Evolutionary conservation across 2,797 vertebrate species (phyloP), one percentile per base, ranked within the genome.

Genomic region (Simalia tracyae): DNA sequence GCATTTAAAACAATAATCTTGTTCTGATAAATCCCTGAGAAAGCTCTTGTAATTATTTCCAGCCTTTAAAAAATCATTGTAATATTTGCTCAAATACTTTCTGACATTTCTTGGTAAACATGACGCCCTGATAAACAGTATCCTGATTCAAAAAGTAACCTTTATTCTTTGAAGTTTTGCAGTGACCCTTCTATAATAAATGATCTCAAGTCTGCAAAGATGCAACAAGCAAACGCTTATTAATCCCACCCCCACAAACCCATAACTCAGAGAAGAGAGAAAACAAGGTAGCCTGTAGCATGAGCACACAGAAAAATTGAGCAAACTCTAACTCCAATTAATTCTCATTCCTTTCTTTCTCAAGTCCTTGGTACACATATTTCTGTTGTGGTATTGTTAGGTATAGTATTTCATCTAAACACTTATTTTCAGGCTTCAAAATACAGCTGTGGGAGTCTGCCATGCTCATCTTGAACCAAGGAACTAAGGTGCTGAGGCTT

Each of bases 51-150:
- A 36, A 87, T 59, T 36, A n/a, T 95, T 42, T 8, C 10, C 68
- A 87, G 84, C 24, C 2, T 93, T 93, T 72, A 90, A 93, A 54
- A 92, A 93, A 56, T 14, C 36, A 14, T 54, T n/a, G 60, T 92
- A 93, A 85, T 91, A 50, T 88, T 64, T 26, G 26, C 90, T 60
- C 24, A 92, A 92, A 89, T 72, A 9, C 93, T 4, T 28, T 63
- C 19, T 93, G 86, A 91, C 0, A 66, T 95, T 95, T 94, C 46
- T 92, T 88, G 76, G 92, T 66, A 81, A 95, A 86, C 4, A 76
- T 11, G 10, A 1, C 36, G 56, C 68, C 84, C 90, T 9, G 0
- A 19, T 84, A 92, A 94, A 2, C 57, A 87, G 84, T 46, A 84
- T n/a, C 28, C 19, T 88, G 10, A 46, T 61, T 57, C 26, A 1